phyloP scores from a whole-genome alignment of 2,797 vertebrate species.

The Anabas testudineus region DNA sequence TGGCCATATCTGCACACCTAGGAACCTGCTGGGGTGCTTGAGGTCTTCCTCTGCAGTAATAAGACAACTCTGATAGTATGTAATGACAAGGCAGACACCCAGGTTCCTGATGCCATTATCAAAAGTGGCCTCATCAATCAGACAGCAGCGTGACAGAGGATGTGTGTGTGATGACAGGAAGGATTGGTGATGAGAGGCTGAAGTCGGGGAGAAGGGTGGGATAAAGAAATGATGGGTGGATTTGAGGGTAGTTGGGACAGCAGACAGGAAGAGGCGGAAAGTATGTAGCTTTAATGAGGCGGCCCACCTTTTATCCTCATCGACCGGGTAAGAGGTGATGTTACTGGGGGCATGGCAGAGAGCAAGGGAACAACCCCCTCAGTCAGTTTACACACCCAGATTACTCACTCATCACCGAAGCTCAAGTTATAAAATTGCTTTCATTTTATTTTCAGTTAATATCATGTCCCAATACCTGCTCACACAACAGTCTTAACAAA shows the following conservation, averaged over 20 bases:
- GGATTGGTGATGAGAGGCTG: slow-evolving; percentile 79
- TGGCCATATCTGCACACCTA: slow-evolving; percentile 53
- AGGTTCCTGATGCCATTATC: slow-evolving; percentile 84
- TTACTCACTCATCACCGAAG: slow-evolving; percentile 5
- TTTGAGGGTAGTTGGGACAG: slow-evolving; percentile 40
- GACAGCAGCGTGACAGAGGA: slow-evolving; percentile 65
- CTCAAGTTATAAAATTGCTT: background rate
- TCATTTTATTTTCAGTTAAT: background rate
- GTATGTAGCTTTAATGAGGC: slow-evolving; percentile 43
- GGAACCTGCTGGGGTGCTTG: slow-evolving; percentile 61
- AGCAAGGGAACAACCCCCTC: slow-evolving; percentile 34
- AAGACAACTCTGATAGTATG: slow-evolving; percentile 78
- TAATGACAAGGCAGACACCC: slow-evolving; percentile 84
- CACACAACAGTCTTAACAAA: slow-evolving; percentile 5
- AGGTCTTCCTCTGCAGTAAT: slow-evolving; percentile 75
- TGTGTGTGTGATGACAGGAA: slow-evolving; percentile 80
- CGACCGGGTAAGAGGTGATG: slow-evolving; percentile 42
- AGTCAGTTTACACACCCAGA: slow-evolving; percentile 42
- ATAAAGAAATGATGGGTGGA: slow-evolving; percentile 50
- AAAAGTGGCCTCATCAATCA: slow-evolving; percentile 84
- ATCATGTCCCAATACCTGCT: background rate
- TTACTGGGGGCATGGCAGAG: slow-evolving; percentile 36
- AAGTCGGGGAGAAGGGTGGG: slow-evolving; percentile 52
- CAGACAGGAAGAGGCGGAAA: slow-evolving; percentile 67
- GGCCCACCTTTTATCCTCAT: slow-evolving; percentile 53